These are phyloP conservation scores for Colostygia pectinataria DNA, from an alignment of 2,888 invertebrate species.

Conservation along the genomic window DNA sequence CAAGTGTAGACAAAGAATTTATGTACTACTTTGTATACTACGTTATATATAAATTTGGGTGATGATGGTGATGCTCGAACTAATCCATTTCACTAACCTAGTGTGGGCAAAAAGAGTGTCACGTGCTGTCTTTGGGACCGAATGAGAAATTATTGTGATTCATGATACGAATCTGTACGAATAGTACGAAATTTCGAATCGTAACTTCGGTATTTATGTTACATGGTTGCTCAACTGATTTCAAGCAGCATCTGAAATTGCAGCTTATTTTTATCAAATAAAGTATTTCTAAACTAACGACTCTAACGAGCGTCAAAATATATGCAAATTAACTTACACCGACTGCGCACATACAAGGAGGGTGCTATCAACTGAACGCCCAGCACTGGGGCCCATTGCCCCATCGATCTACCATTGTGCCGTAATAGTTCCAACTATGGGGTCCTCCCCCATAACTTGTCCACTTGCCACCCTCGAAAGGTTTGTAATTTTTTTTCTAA, in stretches of 20 bases:
- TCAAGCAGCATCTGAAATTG: neutral
- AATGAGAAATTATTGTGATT: too few species aligned
- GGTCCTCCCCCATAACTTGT: slow-evolving; percentile 57
- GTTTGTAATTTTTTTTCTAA: slow-evolving; percentile 34
- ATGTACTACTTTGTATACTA: too few species aligned
- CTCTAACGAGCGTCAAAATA: slow-evolving; percentile 50
- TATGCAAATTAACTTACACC: slow-evolving; percentile 71
- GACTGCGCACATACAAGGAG: slow-evolving; percentile 41
- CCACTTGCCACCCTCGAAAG: slow-evolving; percentile 54
- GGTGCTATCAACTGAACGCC: slow-evolving; percentile 49
- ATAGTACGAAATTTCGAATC: too few species aligned
- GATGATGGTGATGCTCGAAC: too few species aligned
- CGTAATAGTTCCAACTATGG: slow-evolving; percentile 60
- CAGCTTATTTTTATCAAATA: slow-evolving; percentile 10
- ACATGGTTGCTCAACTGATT: too few species aligned
- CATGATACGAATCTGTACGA: too few species aligned
- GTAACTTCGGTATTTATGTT: too few species aligned
- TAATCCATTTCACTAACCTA: too few species aligned
- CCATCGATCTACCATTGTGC: slow-evolving; percentile 63
- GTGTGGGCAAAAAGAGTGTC: too few species aligned
- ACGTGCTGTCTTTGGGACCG: too few species aligned
- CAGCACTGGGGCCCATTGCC: slow-evolving; percentile 43
- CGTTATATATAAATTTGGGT: too few species aligned
- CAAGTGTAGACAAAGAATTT: too few species aligned
- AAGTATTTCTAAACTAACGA: slow-evolving; percentile 31